Conservation (phyloP, 2,113 vertebrate genomes). For the Parus major region DNA sequence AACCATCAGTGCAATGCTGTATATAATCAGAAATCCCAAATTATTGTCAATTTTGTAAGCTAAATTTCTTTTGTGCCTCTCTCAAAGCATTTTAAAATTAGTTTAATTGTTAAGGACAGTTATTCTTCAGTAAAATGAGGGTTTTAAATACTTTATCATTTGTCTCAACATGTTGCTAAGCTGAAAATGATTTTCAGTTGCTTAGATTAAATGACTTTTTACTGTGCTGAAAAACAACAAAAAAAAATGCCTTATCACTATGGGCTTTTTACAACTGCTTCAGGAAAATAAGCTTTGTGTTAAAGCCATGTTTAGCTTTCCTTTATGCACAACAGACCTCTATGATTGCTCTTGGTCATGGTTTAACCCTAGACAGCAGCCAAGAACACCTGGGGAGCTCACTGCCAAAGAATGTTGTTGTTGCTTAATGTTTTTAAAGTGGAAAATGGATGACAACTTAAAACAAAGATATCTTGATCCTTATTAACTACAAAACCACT, state of each 20-base stretch:
- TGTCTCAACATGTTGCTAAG: background rate
- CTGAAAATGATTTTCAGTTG: background rate
- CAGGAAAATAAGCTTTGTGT: background rate
- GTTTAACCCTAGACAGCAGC: background rate
- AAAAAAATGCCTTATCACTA: background rate
- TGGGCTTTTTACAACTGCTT: background rate
- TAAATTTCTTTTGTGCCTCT: background rate
- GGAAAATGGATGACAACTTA: background rate
- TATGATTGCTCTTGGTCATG: background rate
- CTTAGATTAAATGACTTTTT: conserved; percentile 5
- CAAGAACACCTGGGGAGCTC: background rate
- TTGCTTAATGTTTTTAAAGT: background rate
- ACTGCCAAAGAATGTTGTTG: background rate
- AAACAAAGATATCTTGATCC: background rate
- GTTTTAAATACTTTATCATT: conserved; percentile 26
- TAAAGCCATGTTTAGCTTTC: background rate
- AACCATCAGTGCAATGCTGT: background rate
- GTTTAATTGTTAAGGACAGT: background rate
- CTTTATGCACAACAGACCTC: background rate
- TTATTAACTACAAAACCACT: background rate
- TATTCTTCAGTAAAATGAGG: background rate
- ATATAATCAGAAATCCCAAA: background rate
- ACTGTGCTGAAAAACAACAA: background rate
- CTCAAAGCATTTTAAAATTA: background rate
- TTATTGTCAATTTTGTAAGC: background rate